Evolutionary conservation across 2,888 invertebrate genomes (phyloP).

Genomic region (Hypena proboscidalis): DNA sequence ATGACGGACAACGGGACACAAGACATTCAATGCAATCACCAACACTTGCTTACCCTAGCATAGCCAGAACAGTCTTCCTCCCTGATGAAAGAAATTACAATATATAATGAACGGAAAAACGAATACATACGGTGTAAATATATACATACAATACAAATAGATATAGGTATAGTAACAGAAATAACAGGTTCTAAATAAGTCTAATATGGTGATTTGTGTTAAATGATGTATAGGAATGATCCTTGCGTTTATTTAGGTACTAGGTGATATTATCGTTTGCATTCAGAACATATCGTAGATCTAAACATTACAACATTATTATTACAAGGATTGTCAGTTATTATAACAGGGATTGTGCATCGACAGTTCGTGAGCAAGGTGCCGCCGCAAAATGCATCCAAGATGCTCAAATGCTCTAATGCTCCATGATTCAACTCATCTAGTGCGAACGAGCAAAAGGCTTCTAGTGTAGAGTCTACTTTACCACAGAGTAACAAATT

Average conservation of each 20-base stretch:
- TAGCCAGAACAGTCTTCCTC: constrained; percentile 85
- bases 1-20: constrained; percentile 45
- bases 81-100: constrained; percentile 83
- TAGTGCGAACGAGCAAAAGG: constrained; percentile 48
- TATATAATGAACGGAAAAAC: constrained; percentile 57
- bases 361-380: constrained; percentile 32
- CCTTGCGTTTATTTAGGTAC: constrained; percentile 35
- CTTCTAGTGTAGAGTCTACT: constrained; percentile 56
- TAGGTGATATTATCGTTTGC: constrained; percentile 59
- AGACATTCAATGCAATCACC: constrained; percentile 74
- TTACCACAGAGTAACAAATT: constrained; percentile 63
- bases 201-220: constrained; percentile 38
- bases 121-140: constrained; percentile 46
- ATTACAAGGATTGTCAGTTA: constrained; percentile 29
- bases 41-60: constrained; percentile 84
- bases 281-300: constrained; percentile 76
- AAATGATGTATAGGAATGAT: constrained; percentile 41
- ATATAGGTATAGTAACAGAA: constrained; percentile 43
- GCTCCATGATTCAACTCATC: constrained; percentile 36
- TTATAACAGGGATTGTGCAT: constrained; percentile 43
- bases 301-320: constrained; percentile 20
- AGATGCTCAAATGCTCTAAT: too few species aligned
- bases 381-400: constrained; percentile 62
- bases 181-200: constrained; percentile 21
- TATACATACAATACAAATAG: constrained; percentile 46